Conservation (phyloP, 2,888 invertebrate genomes). For the Sialis lutaria region DNA sequence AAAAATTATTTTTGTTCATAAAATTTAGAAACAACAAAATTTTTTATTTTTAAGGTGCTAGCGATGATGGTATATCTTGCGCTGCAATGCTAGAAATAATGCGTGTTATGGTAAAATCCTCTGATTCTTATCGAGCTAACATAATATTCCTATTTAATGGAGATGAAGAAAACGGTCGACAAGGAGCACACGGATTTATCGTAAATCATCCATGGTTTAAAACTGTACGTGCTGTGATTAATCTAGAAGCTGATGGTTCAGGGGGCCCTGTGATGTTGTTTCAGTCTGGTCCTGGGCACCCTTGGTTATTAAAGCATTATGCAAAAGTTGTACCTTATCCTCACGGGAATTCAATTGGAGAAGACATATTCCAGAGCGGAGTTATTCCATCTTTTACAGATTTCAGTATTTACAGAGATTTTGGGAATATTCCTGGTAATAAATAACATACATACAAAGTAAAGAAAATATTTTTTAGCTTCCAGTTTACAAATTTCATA, state of each 20-base stretch:
- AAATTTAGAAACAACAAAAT: no score
- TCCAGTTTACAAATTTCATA: no score
- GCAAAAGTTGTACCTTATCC: slow-evolving; percentile 35
- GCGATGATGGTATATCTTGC: slow-evolving; percentile 73
- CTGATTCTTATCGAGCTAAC: slow-evolving; percentile 31
- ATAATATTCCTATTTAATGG: slow-evolving; percentile 57
- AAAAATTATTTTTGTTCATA: slow-evolving; percentile 1
- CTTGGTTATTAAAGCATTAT: slow-evolving; percentile 42
- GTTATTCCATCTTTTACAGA: slow-evolving; percentile 65
- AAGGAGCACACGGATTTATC: slow-evolving; percentile 46
- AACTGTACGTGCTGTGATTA: slow-evolving; percentile 62
- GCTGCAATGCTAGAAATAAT: slow-evolving; percentile 50
- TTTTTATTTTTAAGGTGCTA: slow-evolving; percentile 40
- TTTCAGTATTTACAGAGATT: slow-evolving; percentile 60
- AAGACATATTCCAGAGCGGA: slow-evolving; percentile 50
- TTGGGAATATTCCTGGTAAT: slow-evolving; percentile 45
- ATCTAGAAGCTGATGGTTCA: slow-evolving; percentile 82
- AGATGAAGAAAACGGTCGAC: slow-evolving; percentile 48
- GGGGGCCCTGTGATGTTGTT: slow-evolving; percentile 84
- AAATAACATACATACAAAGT: no score
- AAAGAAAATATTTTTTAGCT: no score
- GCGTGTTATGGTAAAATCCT: slow-evolving; percentile 31
- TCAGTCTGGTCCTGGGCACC: slow-evolving; percentile 64
- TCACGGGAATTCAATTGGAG: slow-evolving; percentile 33
- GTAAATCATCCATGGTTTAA: slow-evolving; percentile 68